Base-by-base conservation (phyloP, 2,888 invertebrate genomes). In the Plagodis pulveraria region DNA sequence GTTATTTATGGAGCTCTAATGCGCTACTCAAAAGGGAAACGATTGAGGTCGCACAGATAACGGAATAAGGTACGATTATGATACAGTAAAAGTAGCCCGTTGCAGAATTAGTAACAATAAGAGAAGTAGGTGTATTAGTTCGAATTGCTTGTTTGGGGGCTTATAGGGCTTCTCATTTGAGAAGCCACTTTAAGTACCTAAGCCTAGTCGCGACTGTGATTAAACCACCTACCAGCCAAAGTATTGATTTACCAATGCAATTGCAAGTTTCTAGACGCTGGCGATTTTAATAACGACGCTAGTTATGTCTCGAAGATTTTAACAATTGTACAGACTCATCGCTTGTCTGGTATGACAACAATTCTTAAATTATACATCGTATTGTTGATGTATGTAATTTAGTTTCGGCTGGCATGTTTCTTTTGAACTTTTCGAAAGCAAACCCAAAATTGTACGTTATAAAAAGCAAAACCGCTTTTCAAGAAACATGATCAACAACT, bases 11-110 rank as follows among this genome's bases (percentile, higher is more conserved):
- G 45, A 60, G 50, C 50, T 48, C 47, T 55, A 59, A 60, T 44
- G 51, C 56, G 47, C 22, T 55, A 51, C 11, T 43, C 48, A 34
- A 48, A 56, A 52, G 43, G 72, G 69, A 70, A 69, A 67, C 73
- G 68, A 73, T 69, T 76, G 73, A 78, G 78, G 79, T 76, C 76
- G 64, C 56, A 50, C 46, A 69, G 65, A 65, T 70, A 76, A 74
- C 70, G 59, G 47, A 54, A 55, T 51, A 48, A 54, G 66, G 66
- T 56, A 67, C 57, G 43, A 58, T 65, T 57, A 51, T 62, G 52
- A 61, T 58, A 63, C 55, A 47, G 63, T 50, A 65, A 68, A 58
- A 62, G 36, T 46, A 22, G 44, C 6, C 10, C 40, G 10, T 10
- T 40, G 10, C 2, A 40, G 42, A 12, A 44, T 40, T 35, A 58